A percentile compares a stretch with the other conserved stretches of the same genome.
These are phyloP conservation scores for Drosophila cyrtoloma DNA, from an alignment of 2,888 invertebrate species.

Conservation along the genomic window DNA sequence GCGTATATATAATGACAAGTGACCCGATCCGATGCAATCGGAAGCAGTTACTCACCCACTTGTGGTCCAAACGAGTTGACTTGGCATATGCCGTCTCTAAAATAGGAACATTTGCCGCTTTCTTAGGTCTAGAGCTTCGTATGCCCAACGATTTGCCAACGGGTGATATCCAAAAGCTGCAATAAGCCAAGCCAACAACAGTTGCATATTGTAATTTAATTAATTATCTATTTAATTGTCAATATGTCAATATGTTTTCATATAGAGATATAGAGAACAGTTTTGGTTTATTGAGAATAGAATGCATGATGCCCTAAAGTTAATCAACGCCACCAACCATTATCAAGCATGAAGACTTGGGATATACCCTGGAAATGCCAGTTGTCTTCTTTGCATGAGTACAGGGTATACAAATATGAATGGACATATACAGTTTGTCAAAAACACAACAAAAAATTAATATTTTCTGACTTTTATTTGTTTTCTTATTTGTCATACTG, in stretches of 20 bases:
- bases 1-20: not conserved
- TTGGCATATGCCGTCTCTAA: conserved; percentile 91
- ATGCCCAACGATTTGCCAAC: conserved; percentile 93
- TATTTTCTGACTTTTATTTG: not conserved
- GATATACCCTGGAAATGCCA: not conserved
- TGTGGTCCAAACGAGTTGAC: conserved; percentile 90
- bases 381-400: not conserved
- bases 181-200: conserved; percentile 4
- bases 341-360: not conserved
- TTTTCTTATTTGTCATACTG: too few species aligned
- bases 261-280: not conserved
- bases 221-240: not conserved
- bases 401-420: not conserved
- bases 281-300: not conserved
- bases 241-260: not conserved
- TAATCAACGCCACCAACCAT: too few species aligned
- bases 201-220: not conserved
- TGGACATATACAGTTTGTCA: not conserved
- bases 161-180: conserved; percentile 91
- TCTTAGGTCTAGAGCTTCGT: conserved; percentile 91
- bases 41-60: conserved; percentile 88
- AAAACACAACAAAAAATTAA: not conserved
- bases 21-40: not conserved
- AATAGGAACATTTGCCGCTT: conserved; percentile 89
- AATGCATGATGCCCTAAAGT: too few species aligned